Conservation (phyloP, 2,113 vertebrate genomes). For the Pandion haliaetus region DNA sequence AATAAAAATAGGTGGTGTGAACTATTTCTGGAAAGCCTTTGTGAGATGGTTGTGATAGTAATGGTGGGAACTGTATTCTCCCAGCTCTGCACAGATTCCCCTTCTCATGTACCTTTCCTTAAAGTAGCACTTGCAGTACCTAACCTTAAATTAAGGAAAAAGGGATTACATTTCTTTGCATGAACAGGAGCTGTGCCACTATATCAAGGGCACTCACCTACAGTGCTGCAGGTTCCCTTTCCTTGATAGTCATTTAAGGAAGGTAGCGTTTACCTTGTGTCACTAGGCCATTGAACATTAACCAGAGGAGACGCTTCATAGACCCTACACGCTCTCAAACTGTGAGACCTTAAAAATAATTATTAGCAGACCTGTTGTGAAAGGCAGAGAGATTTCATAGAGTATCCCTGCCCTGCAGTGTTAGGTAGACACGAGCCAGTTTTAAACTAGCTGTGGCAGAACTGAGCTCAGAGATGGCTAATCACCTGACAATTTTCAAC, state of each 20-base stretch:
- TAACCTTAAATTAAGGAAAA: not conserved
- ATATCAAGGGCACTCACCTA: not conserved
- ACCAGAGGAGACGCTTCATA: not conserved
- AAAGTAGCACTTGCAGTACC: not conserved
- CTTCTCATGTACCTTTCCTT: not conserved
- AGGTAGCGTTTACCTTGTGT: not conserved
- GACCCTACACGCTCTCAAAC: not conserved
- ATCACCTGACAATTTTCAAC: not conserved
- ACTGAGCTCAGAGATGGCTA: not conserved
- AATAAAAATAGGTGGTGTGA: constrained; percentile 13
- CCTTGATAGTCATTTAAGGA: not conserved
- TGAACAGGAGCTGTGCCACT: not conserved
- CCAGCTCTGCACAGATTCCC: not conserved
- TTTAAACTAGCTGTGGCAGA: not conserved
- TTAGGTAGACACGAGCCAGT: not conserved
- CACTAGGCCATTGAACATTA: not conserved
- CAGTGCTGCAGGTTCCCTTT: not conserved
- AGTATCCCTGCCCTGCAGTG: not conserved
- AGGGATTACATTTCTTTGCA: not conserved
- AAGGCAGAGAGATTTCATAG: not conserved
- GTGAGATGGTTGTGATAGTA: not conserved
- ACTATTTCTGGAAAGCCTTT: not conserved
- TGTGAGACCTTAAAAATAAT: not conserved
- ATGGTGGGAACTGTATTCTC: not conserved
- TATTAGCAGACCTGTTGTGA: not conserved